Evolutionary conservation across 2,113 vertebrate species (phyloP), one percentile per base, ranked within the genome.

Genomic region (Strix aluco): DNA sequence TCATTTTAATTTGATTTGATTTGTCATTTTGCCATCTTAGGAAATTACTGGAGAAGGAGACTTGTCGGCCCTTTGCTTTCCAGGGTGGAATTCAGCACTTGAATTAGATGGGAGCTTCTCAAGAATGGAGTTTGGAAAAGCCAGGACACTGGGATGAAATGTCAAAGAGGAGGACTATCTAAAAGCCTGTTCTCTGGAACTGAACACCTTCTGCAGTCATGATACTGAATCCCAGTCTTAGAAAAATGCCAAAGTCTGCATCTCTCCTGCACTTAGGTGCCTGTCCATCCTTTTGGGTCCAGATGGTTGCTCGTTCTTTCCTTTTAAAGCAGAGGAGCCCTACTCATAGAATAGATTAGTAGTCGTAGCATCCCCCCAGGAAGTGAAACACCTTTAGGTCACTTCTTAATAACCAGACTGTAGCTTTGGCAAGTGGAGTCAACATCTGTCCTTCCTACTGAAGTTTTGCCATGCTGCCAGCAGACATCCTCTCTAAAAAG

Each of bases 281-380:
- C 8, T n/a, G 23, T 69, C 52, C 44, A n/a, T 46, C 63, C 34
- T n/a, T 63, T 65, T 52, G 51, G 20, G 6, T 71, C 55, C 52
- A 19, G 49, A 13, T 44, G 22, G 14, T 20, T 69, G 40, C 70
- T 70, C 2, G 0, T 23, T 42, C 62, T 44, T 51, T 34, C 47
- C n/a, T 62, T 55, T 49, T 40, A 11, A 62, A 81, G n/a, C 62
- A 49, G 21, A 69, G 69, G 22, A 75, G 61, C 16, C 10, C 16
- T 46, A 11, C 19, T 23, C 36, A 5, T 2, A 12, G 46, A 44
- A 49, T 13, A 44, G 13, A 18, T 61, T 40, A 21, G 30, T 23
- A 32, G 29, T 47, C 2, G 0, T 27, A 30, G 34, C 52, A 30
- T 66, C 22, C 27, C 8, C 18, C 9, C 1, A 1, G 63, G 21